phyloP scores from a whole-genome alignment of 2,797 vertebrate genomes.

The Mallotus villosus region DNA sequence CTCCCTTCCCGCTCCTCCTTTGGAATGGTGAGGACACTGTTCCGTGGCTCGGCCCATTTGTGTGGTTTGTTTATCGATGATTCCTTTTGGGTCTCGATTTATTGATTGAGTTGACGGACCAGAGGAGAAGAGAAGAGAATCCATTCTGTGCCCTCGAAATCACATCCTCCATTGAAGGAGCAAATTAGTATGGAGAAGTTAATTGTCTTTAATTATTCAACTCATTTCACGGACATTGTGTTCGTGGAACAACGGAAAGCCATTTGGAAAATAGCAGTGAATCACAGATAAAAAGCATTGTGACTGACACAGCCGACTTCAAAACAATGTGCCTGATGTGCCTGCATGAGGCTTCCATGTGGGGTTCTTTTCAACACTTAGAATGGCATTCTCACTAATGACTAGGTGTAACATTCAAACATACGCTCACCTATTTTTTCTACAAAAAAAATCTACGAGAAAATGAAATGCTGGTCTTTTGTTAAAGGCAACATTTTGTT shows the following conservation, averaged over 20 bases:
- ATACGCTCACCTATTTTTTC: conserved; percentile 8
- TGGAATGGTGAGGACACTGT: too few species aligned
- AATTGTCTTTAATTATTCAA: conserved; percentile 31
- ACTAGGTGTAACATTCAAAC: conserved; percentile 4
- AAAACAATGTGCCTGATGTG: conserved; percentile 12
- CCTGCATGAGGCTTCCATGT: not conserved
- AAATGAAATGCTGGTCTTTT: conserved; percentile 9
- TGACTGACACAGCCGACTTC: conserved; percentile 9
- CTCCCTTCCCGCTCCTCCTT: too few species aligned
- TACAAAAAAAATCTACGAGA: conserved; percentile 16
- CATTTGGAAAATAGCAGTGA: conserved; percentile 23
- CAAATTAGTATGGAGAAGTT: conserved; percentile 15
- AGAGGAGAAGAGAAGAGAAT: not conserved
- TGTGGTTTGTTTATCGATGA: too few species aligned
- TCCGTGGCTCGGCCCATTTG: too few species aligned
- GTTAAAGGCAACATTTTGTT: conserved; percentile 7
- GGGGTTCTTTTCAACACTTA: not conserved
- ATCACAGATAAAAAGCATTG: conserved; percentile 11
- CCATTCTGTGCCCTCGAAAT: not conserved
- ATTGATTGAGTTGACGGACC: not conserved
- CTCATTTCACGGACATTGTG: conserved; percentile 29
- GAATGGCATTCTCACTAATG: not conserved
- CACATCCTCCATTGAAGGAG: conserved; percentile 9
- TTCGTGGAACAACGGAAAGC: conserved; percentile 33
- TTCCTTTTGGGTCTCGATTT: not conserved